Evolutionary conservation across 2,797 vertebrate species (phyloP), one percentile per base, ranked within the genome.

Genomic region (Bryconaethiops microstoma): DNA sequence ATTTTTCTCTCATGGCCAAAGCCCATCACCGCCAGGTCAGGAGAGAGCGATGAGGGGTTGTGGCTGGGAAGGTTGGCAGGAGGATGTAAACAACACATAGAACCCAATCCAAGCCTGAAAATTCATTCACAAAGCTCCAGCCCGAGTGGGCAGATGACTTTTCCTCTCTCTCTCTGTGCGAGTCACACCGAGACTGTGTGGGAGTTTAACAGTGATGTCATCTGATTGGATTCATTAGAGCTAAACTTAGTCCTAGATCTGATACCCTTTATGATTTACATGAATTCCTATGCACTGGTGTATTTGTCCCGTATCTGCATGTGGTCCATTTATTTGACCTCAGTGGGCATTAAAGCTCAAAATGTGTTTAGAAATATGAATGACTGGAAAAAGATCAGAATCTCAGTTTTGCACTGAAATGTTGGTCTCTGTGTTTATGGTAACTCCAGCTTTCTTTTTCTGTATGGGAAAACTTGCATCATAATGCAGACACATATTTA

Each of bases 81-180:
- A 35, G 19, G 48, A 74, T 48, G 65, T 70, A 60, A 69, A 77
- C n/a, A 16, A 39, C 52, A 39, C 39, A 14, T 25, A 29, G 14
- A 23, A 14, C 14, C 60, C 14, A 12, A 63, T 48, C 25, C 16
- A 69, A 35, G 29, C 60, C 48, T 68, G 69, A 50, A 19, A 75
- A 79, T 77, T 50, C 70, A 82, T 82, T 82, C 76, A 78, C 54
- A 50, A 55, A 82, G 50, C 9, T 54, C 8, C 7, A 42, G 19
- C 40, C 69, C 68, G 72, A 74, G 73, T 74, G 70, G 54, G 60
- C 54, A 19, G 39, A 74, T 67, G 80, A 82, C 60, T 60, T 59
- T 77, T 74, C 23, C 63, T 57, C 63, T 57, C 71, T 25, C 45
- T 50, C 25, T 25, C 29, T 7, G 17, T 6, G 39, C 7, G 9